phyloP scores from a whole-genome alignment of 2,113 vertebrate genomes.

The Pollimyrus isidori region DNA sequence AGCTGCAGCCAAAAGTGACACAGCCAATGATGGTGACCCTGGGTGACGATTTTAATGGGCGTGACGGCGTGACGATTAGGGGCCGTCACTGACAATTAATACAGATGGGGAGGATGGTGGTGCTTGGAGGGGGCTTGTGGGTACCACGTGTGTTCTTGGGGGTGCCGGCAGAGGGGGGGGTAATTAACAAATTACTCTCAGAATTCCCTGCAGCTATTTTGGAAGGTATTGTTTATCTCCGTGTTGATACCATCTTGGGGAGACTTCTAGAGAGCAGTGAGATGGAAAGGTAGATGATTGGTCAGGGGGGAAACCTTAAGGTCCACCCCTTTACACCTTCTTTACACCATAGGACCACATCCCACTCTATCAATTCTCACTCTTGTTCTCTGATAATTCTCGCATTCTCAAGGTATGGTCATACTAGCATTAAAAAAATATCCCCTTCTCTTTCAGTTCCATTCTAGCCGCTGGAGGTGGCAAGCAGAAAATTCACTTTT shows the following conservation, averaged over 20 bases:
- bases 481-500: not conserved
- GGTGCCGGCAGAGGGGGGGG: not conserved
- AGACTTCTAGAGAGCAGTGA: not conserved
- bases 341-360: not conserved
- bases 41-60: conserved; percentile 38
- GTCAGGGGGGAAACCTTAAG: not conserved
- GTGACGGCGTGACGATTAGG: conserved; percentile 32
- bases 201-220: not conserved
- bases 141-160: not conserved
- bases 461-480: not conserved
- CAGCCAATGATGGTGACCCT: conserved; percentile 27
- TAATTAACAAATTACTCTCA: not conserved
- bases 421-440: not conserved
- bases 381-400: not conserved
- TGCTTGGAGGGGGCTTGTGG: not conserved
- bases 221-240: not conserved
- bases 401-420: not conserved
- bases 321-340: not conserved
- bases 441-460: not conserved
- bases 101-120: not conserved
- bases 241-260: not conserved
- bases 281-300: not conserved
- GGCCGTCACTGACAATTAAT: conserved; percentile 28
- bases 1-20: conserved; percentile 12
- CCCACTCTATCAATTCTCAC: not conserved